These are phyloP conservation scores for Chaetodon auriga DNA, from an alignment of 2,113 vertebrate genomes.

Conservation along the genomic window DNA sequence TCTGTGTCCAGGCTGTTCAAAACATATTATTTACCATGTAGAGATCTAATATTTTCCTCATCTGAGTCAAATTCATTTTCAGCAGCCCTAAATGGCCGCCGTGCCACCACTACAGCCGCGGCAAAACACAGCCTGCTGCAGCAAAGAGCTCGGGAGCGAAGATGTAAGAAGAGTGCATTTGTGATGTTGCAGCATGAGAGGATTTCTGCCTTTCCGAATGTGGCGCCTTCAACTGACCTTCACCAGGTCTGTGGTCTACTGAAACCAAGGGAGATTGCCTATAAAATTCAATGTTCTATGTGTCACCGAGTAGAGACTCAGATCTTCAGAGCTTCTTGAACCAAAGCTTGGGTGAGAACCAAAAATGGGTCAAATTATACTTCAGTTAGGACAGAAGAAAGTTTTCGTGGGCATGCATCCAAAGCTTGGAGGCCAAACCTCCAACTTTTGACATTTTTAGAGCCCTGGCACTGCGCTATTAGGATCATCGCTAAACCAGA, in stretches of 20 bases:
- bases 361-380: slow-evolving; percentile 30
- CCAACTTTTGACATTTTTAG: slow-evolving; percentile 9
- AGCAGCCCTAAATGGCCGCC: not conserved
- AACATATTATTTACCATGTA: not conserved
- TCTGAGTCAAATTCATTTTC: not conserved
- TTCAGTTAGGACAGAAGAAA: slow-evolving; percentile 26
- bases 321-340: slow-evolving; percentile 18
- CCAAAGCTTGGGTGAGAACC: slow-evolving; percentile 6
- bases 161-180: not conserved
- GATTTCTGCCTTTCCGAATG: not conserved
- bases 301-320: slow-evolving; percentile 1
- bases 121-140: not conserved
- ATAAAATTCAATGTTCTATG: slow-evolving; percentile 6
- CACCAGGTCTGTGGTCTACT: not conserved
- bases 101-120: not conserved
- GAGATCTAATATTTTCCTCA: slow-evolving; percentile 15
- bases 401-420: not conserved
- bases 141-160: not conserved
- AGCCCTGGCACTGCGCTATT: not conserved
- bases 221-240: slow-evolving; percentile 11
- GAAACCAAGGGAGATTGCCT: not conserved
- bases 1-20: not conserved
- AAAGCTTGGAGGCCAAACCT: slow-evolving; percentile 1
- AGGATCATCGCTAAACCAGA: slow-evolving; percentile 15
- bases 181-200: slow-evolving; percentile 4